Percentiles rank a stretch among this genome's conserved stretches.
These are phyloP conservation scores for Mystacides longicornis DNA, from an alignment of 2,888 invertebrate species.

Conservation along the genomic window DNA sequence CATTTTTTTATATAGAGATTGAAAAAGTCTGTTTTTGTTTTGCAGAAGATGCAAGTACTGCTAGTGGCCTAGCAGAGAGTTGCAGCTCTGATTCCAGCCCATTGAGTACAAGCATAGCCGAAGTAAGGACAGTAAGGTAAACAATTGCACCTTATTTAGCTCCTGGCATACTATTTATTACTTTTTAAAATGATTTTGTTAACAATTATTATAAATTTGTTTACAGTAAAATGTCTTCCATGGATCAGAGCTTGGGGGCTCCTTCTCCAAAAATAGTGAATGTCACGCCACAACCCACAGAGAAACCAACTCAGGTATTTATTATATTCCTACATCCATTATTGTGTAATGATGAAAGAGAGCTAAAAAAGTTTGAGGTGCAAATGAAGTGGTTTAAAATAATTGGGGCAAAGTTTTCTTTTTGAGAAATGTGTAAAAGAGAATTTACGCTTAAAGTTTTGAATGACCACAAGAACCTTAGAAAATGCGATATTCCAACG, in stretches of 20 bases:
- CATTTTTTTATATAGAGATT: no score
- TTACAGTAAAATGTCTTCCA: constrained; percentile 26
- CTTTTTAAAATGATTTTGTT: not conserved
- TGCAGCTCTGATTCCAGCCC: constrained; percentile 25
- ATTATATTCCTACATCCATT: no score
- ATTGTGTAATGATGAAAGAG: no score
- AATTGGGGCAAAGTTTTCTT: no score
- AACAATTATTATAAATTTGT: not conserved
- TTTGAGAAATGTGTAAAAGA: no score
- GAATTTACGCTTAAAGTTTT: no score
- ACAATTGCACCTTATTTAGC: not conserved
- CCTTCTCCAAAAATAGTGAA: constrained; percentile 16
- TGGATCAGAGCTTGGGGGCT: constrained; percentile 25
- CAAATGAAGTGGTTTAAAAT: no score
- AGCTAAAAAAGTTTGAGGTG: no score
- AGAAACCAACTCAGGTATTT: constrained; percentile 25
- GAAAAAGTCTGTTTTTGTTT: not conserved
- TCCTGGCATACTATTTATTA: not conserved
- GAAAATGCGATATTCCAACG: no score
- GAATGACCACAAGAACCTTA: no score
- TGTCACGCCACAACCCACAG: constrained; percentile 18
- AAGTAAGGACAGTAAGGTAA: constrained; percentile 15
- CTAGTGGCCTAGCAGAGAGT: constrained; percentile 25
- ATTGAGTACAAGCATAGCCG: constrained; percentile 16
- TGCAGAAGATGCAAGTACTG: constrained; percentile 24